Evolutionary conservation across 2,888 invertebrate species (phyloP).

Genomic region (Eucera pruinosa): DNA sequence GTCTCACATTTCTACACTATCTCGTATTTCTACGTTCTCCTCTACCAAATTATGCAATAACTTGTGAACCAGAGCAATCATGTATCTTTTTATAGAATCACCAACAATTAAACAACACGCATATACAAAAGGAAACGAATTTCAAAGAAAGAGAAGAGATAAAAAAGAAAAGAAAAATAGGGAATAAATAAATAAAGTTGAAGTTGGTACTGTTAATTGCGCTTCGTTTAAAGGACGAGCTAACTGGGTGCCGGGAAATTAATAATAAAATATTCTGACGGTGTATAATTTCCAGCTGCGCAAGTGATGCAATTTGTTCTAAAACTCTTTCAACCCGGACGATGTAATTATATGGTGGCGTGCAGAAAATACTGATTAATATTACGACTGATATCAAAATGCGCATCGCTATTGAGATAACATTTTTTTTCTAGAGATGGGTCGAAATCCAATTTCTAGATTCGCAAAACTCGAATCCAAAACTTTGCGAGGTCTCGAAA

Average conservation of each 20-base stretch:
- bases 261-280: slow-evolving; percentile 45
- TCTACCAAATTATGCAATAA: no score
- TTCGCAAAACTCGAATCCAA: no score
- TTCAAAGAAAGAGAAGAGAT: no score
- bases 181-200: slow-evolving; percentile 20
- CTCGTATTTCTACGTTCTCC: no score
- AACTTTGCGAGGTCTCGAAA: no score
- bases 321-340: slow-evolving; percentile 51
- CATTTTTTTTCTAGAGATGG: no score
- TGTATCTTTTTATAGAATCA: no score
- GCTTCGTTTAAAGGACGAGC: slow-evolving; percentile 45
- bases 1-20: no score
- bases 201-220: slow-evolving; percentile 31
- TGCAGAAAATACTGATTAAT: slow-evolving; percentile 51
- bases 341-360: slow-evolving; percentile 51
- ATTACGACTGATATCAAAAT: slow-evolving; percentile 36
- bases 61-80: no score
- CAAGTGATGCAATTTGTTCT: slow-evolving; percentile 53
- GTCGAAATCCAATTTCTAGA: no score
- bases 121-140: no score
- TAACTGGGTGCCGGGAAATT: slow-evolving; percentile 47
- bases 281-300: slow-evolving; percentile 50
- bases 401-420: slow-evolving; percentile 29
- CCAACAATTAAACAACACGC: no score
- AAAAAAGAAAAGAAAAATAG: neutral